Evolutionary conservation across 2,888 invertebrate species (phyloP).

Genomic region (Epinotia nisella): DNA sequence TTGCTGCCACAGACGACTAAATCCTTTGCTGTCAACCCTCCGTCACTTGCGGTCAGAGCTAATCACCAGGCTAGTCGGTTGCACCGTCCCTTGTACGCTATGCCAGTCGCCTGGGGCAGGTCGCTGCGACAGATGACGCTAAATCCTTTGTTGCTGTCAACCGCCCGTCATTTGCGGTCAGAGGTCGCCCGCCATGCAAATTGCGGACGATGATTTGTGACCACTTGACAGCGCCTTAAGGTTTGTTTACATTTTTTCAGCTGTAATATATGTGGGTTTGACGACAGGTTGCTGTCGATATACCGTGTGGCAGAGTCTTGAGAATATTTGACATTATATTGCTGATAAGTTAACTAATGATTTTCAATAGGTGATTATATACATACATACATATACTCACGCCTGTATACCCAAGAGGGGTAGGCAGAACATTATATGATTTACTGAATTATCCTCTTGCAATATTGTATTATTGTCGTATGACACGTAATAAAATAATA

Average conservation of each 20-base stretch:
- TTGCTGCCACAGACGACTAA: conserved; percentile 57
- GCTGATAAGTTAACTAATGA: too few relatives aligned
- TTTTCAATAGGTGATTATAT: too few relatives aligned
- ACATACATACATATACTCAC: too few relatives aligned
- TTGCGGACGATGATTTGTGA: conserved; percentile 39
- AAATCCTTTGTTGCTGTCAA: conserved; percentile 61
- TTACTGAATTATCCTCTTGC: too few relatives aligned
- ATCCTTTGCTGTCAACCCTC: conserved; percentile 53
- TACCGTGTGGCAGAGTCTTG: background rate
- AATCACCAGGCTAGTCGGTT: background rate
- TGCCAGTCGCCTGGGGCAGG: conserved; percentile 39
- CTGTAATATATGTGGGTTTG: conserved; percentile 17
- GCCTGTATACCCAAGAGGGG: too few relatives aligned
- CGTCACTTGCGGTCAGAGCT: background rate
- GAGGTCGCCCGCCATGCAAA: conserved; percentile 50
- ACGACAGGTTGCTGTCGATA: background rate
- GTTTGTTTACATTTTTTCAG: conserved; percentile 32
- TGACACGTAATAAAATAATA: too few relatives aligned
- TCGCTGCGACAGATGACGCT: conserved; percentile 58
- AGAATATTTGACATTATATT: background rate
- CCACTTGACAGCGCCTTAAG: conserved; percentile 27
- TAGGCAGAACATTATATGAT: too few relatives aligned
- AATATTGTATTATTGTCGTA: too few relatives aligned
- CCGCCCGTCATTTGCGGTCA: conserved; percentile 52
- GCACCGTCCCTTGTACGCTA: conserved; percentile 38